These are phyloP conservation scores for Remorina albescens DNA, from an alignment of 2,797 vertebrate species.

Conservation along the genomic window DNA sequence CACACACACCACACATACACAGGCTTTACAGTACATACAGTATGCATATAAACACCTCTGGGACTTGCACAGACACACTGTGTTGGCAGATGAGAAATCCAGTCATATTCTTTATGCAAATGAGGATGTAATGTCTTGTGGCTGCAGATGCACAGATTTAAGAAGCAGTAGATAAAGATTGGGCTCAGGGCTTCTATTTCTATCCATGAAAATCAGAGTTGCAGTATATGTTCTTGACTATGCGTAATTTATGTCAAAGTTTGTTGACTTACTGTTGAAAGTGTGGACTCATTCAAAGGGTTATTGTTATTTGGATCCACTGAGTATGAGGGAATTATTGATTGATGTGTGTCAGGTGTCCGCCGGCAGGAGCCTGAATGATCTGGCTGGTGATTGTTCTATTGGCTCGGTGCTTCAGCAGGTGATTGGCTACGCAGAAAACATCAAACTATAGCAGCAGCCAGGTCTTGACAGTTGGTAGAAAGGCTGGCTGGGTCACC, in stretches of 20 bases:
- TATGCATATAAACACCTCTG: background rate
- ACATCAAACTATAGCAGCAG: conserved; percentile 1
- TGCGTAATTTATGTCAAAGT: conserved; percentile 2
- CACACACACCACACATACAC: conserved; percentile 16
- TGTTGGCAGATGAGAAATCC: conserved; percentile 24
- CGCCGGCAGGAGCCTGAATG: conserved; percentile 18
- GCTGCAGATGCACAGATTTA: conserved; percentile 16
- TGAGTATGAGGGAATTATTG: conserved; percentile 7
- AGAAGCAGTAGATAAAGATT: conserved; percentile 3
- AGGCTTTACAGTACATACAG: background rate
- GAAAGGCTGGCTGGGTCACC: no score
- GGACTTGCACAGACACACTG: conserved; percentile 22
- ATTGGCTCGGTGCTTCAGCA: conserved; percentile 7
- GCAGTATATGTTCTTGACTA: conserved; percentile 1
- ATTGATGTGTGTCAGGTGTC: conserved; percentile 34
- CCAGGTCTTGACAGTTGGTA: conserved; percentile 9
- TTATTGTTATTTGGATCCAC: background rate
- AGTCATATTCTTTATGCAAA: conserved; percentile 45
- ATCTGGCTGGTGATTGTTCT: conserved; percentile 34
- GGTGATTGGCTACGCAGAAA: conserved; percentile 7
- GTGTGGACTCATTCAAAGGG: background rate
- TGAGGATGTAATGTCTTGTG: conserved; percentile 13
- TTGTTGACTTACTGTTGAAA: background rate
- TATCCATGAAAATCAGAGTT: conserved; percentile 11
- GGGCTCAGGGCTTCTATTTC: conserved; percentile 14